phyloP scores from a whole-genome alignment of 2,797 vertebrate genomes.

The Myiotriccus ornatus region DNA sequence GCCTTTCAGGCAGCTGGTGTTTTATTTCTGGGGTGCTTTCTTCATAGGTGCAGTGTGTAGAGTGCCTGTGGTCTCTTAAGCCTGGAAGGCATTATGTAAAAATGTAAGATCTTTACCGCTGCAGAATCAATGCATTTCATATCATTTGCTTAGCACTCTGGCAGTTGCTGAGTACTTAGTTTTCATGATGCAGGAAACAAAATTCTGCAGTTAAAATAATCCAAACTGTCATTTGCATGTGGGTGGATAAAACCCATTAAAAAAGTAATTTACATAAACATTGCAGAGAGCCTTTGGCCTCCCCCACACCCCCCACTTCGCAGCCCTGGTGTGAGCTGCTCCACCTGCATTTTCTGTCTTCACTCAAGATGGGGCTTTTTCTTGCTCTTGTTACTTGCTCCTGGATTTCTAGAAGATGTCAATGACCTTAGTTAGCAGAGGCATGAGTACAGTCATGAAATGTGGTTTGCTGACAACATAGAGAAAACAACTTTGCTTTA shows the following conservation, averaged over 20 bases:
- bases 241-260: background rate
- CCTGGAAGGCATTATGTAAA: conserved; percentile 12
- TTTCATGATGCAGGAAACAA: background rate
- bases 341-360: background rate
- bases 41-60: background rate
- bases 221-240: background rate
- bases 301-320: background rate
- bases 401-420: background rate
- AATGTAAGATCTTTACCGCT: background rate
- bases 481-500: conserved; percentile 14
- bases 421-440: background rate
- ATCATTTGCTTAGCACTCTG: background rate
- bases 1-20: background rate
- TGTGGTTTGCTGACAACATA: conserved; percentile 52
- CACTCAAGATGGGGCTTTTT: background rate
- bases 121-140: conserved; percentile 1
- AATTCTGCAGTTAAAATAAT: background rate
- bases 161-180: background rate
- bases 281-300: background rate
- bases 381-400: background rate
- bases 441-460: background rate
- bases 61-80: background rate
- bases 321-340: background rate
- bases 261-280: background rate
- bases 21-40: background rate